Percentiles rank a stretch among this genome's conserved stretches.
Evolutionary conservation across 2,113 vertebrate species (phyloP).

Genomic region (Ancistrus triradiatus): DNA sequence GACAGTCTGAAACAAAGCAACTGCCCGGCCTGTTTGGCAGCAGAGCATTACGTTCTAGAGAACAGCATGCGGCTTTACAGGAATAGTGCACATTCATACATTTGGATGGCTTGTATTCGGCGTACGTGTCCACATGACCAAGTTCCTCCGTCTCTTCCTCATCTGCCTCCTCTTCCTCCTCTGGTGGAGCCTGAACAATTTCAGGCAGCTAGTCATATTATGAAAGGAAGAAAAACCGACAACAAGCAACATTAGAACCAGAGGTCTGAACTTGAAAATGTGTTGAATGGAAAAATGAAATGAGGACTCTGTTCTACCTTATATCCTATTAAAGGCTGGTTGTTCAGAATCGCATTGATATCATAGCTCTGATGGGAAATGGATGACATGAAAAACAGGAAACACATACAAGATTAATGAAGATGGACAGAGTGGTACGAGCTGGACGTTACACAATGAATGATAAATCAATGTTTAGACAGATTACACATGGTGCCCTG

Average conservation of each 20-base stretch:
- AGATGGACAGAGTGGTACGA: too few species aligned
- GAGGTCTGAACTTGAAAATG: constrained; percentile 5
- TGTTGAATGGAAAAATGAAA: constrained; percentile 3
- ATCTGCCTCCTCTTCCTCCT: constrained; percentile 90
- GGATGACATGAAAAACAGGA: constrained; percentile 53
- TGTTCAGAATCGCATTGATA: constrained; percentile 74
- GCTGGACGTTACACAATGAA: too few species aligned
- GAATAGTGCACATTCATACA: constrained; percentile 64
- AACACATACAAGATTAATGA: constrained; percentile 47
- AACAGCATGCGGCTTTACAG: background rate
- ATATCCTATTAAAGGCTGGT: constrained; percentile 78
- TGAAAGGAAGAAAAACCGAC: background rate
- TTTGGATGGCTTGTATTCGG: constrained; percentile 92
- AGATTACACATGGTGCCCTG: too few species aligned
- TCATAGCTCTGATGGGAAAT: constrained; percentile 62
- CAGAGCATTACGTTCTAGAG: background rate
- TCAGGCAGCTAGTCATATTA: constrained; percentile 53
- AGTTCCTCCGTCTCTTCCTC: constrained; percentile 90
- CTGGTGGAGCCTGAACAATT: constrained; percentile 51
- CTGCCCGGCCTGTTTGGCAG: background rate
- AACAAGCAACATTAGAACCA: background rate
- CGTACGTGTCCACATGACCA: constrained; percentile 91
- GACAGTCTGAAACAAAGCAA: too few species aligned
- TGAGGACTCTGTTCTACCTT: constrained; percentile 71
- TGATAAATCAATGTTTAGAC: too few species aligned